Evolutionary conservation across 1,140 invertebrate species (phyloP), one percentile per base, ranked within the genome.

Genomic region (Oscheius sp.): DNA sequence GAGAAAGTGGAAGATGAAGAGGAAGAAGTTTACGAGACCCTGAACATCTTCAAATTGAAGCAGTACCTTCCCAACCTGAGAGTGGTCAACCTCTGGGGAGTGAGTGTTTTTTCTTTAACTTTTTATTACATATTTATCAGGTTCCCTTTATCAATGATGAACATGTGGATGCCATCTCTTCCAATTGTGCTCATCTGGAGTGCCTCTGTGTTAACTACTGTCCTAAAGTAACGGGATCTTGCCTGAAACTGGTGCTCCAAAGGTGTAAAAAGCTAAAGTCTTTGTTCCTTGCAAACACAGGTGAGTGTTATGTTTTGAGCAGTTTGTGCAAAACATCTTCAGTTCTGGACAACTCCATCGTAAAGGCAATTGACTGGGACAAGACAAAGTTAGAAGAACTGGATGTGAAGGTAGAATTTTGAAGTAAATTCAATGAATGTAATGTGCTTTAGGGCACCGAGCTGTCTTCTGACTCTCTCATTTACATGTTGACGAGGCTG

Each of bases 1-100:
- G 97, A 99, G 83, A 96, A 96, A 85, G 91, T 97, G 3, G 95
- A 97, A 84, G 95, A 86, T 72, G 87, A 99, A 84, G 95, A 97
- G 82, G 96, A 99, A 83, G 97, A 99, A 85, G 95, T 99, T 79
- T 99, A 99, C 85, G 96, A 99, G 87, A 96, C 99, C 0, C 95
- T 99, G 77, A 99, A 99, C 85, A 94, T 99, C 23, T 94, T 97
- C 85, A 98, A 97, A 82, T 87, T 99, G 2, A 99, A 99, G 85
- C 93, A 92, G 15, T 94, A 93, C 0, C 94, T 93, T 0, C 94
- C 95, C 0, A 97, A 97, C 87, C 87, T 97, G 23, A 88, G 93
- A 73, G 93, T 96, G 2, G 95, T 97, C 76, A 97, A 96, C 86
- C 85, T 97, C 26, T 97, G 82, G 80, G 80, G 83, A 29, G 80